Evolutionary conservation across 35 echinoderm and acorn worm species (phyloP).

Genomic region (Eucidaris tribuloides): DNA sequence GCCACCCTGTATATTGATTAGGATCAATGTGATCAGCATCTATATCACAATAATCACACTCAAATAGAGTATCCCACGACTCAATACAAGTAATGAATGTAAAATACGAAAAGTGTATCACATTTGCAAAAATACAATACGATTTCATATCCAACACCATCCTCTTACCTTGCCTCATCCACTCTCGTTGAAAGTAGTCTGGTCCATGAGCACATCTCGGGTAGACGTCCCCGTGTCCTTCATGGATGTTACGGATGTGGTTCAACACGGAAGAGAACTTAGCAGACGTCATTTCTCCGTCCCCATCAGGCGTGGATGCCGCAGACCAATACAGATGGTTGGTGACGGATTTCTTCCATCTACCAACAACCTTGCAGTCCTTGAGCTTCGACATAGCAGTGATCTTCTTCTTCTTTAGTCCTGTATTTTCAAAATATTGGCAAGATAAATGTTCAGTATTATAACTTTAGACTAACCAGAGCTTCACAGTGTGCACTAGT

Average conservation of each 20-base stretch:
- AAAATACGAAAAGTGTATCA: too few species aligned
- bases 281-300: neutral
- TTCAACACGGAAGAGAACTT: constrained; percentile 21
- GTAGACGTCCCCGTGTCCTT: neutral
- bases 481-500: too few species aligned
- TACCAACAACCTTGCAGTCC: constrained; percentile 29
- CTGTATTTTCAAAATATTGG: too few species aligned
- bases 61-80: too few species aligned
- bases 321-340: constrained; percentile 24
- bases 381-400: constrained; percentile 7
- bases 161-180: neutral
- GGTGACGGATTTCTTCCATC: constrained; percentile 29
- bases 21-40: too few species aligned
- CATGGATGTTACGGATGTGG: constrained; percentile 32
- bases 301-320: constrained; percentile 33
- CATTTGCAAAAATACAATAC: too few species aligned
- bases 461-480: too few species aligned
- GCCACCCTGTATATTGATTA: too few species aligned
- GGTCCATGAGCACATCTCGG: neutral
- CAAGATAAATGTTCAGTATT: too few species aligned
- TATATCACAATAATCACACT: too few species aligned
- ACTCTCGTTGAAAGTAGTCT: neutral
- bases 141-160: too few species aligned
- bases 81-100: too few species aligned
- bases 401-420: constrained; percentile 41